Evolutionary conservation across 2,113 vertebrate genomes (phyloP), one percentile per base, ranked within the genome.

Genomic region (Porphyrio hochstetteri): DNA sequence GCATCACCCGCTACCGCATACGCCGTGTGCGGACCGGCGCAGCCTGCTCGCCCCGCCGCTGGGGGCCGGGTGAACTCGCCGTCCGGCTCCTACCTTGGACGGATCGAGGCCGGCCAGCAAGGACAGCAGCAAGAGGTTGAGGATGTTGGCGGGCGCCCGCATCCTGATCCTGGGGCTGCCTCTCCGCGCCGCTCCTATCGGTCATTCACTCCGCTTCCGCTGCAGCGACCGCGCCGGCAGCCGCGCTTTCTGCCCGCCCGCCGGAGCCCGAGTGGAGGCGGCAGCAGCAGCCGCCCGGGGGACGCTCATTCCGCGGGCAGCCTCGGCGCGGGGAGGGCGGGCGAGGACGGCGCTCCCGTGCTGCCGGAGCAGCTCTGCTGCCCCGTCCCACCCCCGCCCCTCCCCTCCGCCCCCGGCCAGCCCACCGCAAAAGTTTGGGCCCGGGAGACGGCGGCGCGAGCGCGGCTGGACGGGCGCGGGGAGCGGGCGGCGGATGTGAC

Each of bases 71-170:
- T 76, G 90, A 83, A 95, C 94, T 90, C 52, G 94, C 35, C 88
- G 63, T 60, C 38, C 44, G 57, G n/a, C 88, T 91, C 98, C 96
- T 98, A 99, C 99, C 99, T 99, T 98, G 38, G 99, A 98, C 57
- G 99, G 99, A 28, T 98, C 98, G 88, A 99, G 98, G 97, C 98
- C 98, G 95, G 98, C 98, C 92, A 99, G 95, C 96, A 98, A 93
- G 91, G 98, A 98, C 93, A 98, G 97, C 92, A 98, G 98, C 83
- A 99, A 98, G 80, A 99, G 98, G 95, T 98, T 98, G 96, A 99
- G 96, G 63, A 98, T 94, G 86, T 78, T 97, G 97, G 98, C 97
- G 91, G 98, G 97, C 96, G 98, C 96, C 98, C 97, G 98, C 99
- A 99, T 99, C 95, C 97, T 99, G 98, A 92, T 96, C 82, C 95